Conservation (phyloP, 2,113 vertebrate species). For the Vulpes vulpes region DNA sequence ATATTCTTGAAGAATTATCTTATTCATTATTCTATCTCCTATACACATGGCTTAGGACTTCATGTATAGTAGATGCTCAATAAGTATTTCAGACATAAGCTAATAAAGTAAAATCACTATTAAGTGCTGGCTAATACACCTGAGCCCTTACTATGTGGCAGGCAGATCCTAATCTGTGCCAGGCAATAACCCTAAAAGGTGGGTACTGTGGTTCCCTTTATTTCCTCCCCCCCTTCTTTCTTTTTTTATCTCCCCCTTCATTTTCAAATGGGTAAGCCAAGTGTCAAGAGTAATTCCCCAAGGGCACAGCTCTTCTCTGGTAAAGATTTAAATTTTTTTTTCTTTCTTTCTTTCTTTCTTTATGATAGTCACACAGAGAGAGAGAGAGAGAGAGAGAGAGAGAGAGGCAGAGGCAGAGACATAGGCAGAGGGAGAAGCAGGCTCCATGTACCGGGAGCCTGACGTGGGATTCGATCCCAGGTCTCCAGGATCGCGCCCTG, state of each 20-base stretch:
- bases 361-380: no score
- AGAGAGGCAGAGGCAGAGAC: no score
- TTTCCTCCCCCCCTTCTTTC: neutral
- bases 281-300: neutral
- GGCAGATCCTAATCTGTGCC: neutral
- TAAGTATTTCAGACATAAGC: constrained; percentile 23
- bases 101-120: neutral
- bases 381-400: no score
- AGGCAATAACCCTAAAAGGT: neutral
- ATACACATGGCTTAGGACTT: neutral
- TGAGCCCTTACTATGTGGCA: neutral
- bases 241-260: neutral
- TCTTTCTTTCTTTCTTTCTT: no score
- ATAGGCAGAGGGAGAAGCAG: no score
- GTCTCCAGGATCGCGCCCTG: no score
- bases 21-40: neutral
- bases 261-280: constrained; percentile 1
- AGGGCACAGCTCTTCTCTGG: neutral
- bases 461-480: no score
- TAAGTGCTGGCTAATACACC: neutral
- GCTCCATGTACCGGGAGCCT: no score
- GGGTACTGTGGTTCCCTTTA: neutral
- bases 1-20: constrained; percentile 31
- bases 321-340: neutral
- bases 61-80: neutral